These are phyloP conservation scores for Athalia cordata DNA, from an alignment of 2,888 invertebrate genomes.

Conservation along the genomic window DNA sequence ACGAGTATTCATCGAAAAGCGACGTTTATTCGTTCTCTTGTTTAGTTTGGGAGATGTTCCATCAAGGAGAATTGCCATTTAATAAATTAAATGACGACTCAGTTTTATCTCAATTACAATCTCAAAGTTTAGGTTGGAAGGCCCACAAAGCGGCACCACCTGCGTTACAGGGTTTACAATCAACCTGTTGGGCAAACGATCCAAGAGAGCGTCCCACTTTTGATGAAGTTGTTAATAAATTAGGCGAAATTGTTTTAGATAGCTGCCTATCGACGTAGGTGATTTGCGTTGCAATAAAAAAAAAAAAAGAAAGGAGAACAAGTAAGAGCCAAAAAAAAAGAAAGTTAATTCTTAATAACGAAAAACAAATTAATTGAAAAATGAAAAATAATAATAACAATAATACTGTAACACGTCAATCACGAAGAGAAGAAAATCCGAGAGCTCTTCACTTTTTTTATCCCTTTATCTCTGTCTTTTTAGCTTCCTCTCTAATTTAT, in stretches of 20 bases:
- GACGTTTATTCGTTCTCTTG: slow-evolving; percentile 95
- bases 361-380: background rate
- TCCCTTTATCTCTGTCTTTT: background rate
- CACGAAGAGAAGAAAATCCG: background rate
- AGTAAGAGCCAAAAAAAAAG: background rate
- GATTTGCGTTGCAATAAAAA: background rate
- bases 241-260: slow-evolving; percentile 74
- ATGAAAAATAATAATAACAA: background rate
- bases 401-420: slow-evolving; percentile 31
- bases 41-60: slow-evolving; percentile 92
- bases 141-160: slow-evolving; percentile 80
- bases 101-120: slow-evolving; percentile 80
- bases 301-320: background rate
- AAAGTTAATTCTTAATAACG: background rate
- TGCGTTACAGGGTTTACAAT: slow-evolving; percentile 78
- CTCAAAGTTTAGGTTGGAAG: slow-evolving; percentile 81
- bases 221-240: slow-evolving; percentile 76
- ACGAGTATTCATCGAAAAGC: slow-evolving; percentile 93
- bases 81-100: slow-evolving; percentile 85
- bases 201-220: slow-evolving; percentile 83
- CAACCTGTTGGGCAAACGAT: slow-evolving; percentile 81
- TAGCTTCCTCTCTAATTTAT: background rate
- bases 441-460: background rate
- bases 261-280: slow-evolving; percentile 61
- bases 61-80: slow-evolving; percentile 86